A percentile compares a stretch with the other conserved stretches of the same genome.
phyloP scores from a whole-genome alignment of 2,797 vertebrate species.

The Carcharodon carcharias region DNA sequence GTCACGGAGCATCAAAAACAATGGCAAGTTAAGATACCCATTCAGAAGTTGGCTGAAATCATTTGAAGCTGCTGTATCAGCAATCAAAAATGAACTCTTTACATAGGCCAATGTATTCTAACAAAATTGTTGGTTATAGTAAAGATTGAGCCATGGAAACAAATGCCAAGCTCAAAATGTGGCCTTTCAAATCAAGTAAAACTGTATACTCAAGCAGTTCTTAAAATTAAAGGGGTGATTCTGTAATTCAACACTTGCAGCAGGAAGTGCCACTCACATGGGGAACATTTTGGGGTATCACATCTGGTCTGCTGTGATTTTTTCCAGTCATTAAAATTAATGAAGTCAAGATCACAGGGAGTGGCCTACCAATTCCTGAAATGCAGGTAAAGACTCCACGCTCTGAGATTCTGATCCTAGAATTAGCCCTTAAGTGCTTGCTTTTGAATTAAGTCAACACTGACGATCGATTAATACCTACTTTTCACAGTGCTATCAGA shows the following conservation, averaged over 20 bases:
- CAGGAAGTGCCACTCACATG: background rate
- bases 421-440: background rate
- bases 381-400: background rate
- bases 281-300: background rate
- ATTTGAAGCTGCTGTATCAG: background rate
- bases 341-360: background rate
- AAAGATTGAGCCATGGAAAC: background rate
- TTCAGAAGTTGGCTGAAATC: background rate
- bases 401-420: background rate
- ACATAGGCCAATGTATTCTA: background rate
- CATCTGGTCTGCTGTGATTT: background rate
- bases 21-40: background rate
- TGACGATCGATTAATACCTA: background rate
- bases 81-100: background rate
- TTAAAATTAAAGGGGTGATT: conserved; percentile 10
- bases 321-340: background rate
- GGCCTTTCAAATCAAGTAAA: background rate
- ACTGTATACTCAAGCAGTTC: background rate
- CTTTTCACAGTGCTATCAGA: background rate
- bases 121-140: background rate
- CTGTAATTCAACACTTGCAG: background rate
- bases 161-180: background rate
- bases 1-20: background rate
- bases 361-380: background rate
- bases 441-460: background rate